Base-by-base conservation (phyloP, 35 echinoderm and acorn worm genomes). In the Ophioderma brevispina region DNA sequence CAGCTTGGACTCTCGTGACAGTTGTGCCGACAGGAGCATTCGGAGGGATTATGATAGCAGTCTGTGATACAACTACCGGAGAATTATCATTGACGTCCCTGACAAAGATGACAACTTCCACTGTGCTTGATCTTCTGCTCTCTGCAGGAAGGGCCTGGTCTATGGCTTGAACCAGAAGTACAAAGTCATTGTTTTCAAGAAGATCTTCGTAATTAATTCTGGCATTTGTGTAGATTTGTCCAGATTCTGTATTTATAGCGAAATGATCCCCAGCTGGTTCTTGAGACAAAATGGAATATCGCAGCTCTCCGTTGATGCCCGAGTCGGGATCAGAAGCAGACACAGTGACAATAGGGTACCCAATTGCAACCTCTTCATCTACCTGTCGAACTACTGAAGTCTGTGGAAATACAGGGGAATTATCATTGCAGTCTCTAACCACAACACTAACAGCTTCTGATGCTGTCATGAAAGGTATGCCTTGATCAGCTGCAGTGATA, bases 401-500 rank as follows among this genome's bases (percentile, higher is more conserved):
- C 79, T 88, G 87, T 0, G 86, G 39, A 90, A 99, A 99, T 25
- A 89, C 91, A 32, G 97, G 97, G 37, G 87, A 39, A 52, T 99
- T 99, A 55, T 99, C 97, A 36, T 99, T 99, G 81, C 91, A 93
- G 81, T 99, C 97, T 63, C 97, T 42, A 2, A 99, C 87, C n/a
- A 39, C 40, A 31, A 99, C 82, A 8, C 84, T 32, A 23, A 99
- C 32, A 15, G 87, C 78, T 28, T 83, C 64, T 30, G 77, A 80
- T 63, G 91, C 49, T 15, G 39, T 85, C 49, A 93, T 82, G 6
- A 90, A 39, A 34, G 94, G 78, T 4, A 79, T 76, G 0, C 97
- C 97, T 41, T 78, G 81, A 77, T 99, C 97, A 17, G 79, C 77
- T 55, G 97, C 97, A 39, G 97, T 93, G 31, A 99, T 87, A 50